phyloP scores from a whole-genome alignment of 2,888 invertebrate genomes.

The Epinotia bilunana region DNA sequence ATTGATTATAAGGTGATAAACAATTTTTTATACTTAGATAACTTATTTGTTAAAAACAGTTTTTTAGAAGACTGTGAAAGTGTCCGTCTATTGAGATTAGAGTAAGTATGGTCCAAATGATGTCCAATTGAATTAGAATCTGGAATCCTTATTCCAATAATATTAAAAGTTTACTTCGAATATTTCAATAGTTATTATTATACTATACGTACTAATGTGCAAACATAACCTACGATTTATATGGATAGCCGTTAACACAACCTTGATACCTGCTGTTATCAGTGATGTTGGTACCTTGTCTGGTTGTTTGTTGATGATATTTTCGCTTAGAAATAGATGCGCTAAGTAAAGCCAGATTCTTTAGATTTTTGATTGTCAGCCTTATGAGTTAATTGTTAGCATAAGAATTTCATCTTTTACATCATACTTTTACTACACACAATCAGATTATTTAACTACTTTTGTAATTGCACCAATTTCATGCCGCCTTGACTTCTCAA shows the following conservation, averaged over 20 bases:
- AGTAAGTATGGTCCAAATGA: not conserved
- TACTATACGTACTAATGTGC: too few relatives aligned
- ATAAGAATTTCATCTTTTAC: too few relatives aligned
- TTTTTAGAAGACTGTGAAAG: not conserved
- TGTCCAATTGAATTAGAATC: not conserved
- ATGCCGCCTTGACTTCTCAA: not conserved
- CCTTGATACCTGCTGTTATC: not conserved
- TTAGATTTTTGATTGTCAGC: not conserved
- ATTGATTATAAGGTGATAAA: slow-evolving; percentile 37
- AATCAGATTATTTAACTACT: not conserved
- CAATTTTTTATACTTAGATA: slow-evolving; percentile 26
- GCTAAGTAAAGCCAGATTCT: not conserved
- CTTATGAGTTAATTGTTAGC: too few relatives aligned
- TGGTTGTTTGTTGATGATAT: not conserved
- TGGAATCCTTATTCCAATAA: too few relatives aligned
- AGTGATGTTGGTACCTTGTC: not conserved
- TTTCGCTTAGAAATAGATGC: not conserved
- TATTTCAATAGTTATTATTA: too few relatives aligned
- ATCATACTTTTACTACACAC: too few relatives aligned
- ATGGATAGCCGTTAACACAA: not conserved
- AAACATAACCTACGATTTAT: too few relatives aligned
- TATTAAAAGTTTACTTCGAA: too few relatives aligned
- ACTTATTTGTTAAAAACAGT: not conserved
- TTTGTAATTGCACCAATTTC: not conserved
- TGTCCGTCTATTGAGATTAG: too few relatives aligned